Evolutionary conservation across 1,140 invertebrate species (phyloP), one percentile per base, ranked within the genome.

Genomic region (Cydia splendana): DNA sequence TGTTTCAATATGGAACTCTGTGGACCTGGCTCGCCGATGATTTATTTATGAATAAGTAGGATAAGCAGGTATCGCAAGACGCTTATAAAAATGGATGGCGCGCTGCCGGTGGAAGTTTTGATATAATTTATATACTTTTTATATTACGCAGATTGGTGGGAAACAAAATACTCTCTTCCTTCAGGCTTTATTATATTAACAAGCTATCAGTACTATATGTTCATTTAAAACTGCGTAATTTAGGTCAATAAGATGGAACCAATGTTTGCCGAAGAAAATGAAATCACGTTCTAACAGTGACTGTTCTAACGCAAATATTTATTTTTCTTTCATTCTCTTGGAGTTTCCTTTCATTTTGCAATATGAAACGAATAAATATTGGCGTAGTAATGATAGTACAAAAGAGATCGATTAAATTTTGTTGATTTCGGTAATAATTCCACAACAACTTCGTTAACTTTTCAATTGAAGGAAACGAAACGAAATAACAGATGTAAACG

Each of bases 41-140:
- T 71, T 71, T 71, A 71, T 71, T 71, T 71, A 71, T 71, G 67
- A 71, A 71, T 71, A 30, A 30, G 30, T 30, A 71, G n/a, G 30
- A 7, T 18, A 71, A 38, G 67, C 67, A 42, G 38, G 67, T 71
- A 62, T 62, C 57, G 9, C 4, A 53, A 62, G 18, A 20, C 20
- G 20, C 57, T 62, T 62, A 62, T 62, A 62, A 62, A 62, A 62
- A 62, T 62, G 57, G 57, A 20, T 62, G 57, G 48, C 0, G 57
- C 7, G 57, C n/a, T n/a, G 6, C 7, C n/a, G 45, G 53, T 57
- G 53, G 20, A 62, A 62, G 18, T 24, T 62, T 62, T 62, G 6
- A 62, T 24, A 62, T 53, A 53, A 53, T 20, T 62, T 24, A 62
- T 24, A 62, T 34, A 34, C 34, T 24, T 62, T 62, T 62, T 24